phyloP scores from a whole-genome alignment of 2,888 invertebrate species.

The Hoplodrina blanda region DNA sequence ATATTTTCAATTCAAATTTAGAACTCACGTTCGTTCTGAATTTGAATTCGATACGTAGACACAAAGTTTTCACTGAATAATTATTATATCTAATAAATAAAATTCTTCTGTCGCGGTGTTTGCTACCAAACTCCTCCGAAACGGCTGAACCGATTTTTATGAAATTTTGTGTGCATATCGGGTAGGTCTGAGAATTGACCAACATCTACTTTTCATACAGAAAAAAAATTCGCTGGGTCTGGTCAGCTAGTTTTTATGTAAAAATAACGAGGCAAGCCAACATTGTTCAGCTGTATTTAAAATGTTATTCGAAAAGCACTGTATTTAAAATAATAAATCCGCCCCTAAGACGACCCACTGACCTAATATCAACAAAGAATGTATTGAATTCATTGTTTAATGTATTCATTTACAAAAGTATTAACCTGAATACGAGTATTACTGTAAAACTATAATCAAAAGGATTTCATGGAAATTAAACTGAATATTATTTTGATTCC shows the following conservation, averaged over 20 bases:
- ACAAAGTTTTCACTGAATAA: neutral
- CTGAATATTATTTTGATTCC: slow-evolving; percentile 1
- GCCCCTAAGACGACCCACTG: no score
- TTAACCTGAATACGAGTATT: neutral
- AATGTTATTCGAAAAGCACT: neutral
- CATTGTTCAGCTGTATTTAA: neutral
- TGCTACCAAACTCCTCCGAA: no score
- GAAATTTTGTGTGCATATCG: no score
- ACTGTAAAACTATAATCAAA: neutral
- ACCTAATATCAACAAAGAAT: neutral
- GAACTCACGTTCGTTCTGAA: neutral
- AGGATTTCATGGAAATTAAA: neutral
- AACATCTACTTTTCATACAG: no score
- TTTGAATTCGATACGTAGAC: no score
- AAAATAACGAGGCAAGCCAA: neutral
- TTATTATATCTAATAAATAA: no score
- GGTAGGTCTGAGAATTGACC: no score
- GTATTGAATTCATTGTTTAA: neutral
- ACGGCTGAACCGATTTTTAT: no score
- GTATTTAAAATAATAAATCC: neutral
- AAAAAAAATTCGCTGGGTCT: no score
- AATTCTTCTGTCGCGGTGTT: no score
- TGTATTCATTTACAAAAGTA: slow-evolving; percentile 7
- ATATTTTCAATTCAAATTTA: neutral
- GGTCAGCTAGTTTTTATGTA: no score